Evolutionary conservation across 2,888 invertebrate species (phyloP).

Genomic region (Cosmia trapezina): DNA sequence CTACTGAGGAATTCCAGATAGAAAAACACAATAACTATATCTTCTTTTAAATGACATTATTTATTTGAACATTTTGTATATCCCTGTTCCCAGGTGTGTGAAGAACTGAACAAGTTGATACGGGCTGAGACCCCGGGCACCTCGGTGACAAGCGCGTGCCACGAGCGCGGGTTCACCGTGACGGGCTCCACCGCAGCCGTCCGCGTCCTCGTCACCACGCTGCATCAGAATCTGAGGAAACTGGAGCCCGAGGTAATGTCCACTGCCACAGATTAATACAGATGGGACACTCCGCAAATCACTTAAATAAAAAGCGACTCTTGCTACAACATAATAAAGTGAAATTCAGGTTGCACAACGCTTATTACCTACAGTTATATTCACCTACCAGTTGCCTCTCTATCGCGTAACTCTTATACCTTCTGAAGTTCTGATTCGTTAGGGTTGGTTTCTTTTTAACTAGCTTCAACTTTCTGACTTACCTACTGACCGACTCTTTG

Average conservation of each 20-base stretch:
- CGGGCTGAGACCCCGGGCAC: constrained; percentile 75
- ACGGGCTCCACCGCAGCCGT: constrained; percentile 96
- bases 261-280: no score
- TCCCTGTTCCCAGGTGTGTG: constrained; percentile 90
- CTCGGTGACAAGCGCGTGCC: constrained; percentile 73
- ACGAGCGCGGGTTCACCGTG: constrained; percentile 95
- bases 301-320: no score
- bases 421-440: no score
- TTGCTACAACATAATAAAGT: no score
- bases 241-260: constrained; percentile 94
- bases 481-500: no score
- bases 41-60: not conserved
- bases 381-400: no score
- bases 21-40: not conserved
- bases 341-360: no score
- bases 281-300: no score
- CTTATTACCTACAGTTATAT: no score
- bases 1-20: not conserved
- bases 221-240: constrained; percentile 98
- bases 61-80: not conserved
- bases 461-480: no score
- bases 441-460: no score
- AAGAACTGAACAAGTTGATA: constrained; percentile 94
- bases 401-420: no score
- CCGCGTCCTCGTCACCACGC: constrained; percentile 97